Base-by-base conservation (phyloP, 2,888 invertebrate species). In the Terebella lapidaria region DNA sequence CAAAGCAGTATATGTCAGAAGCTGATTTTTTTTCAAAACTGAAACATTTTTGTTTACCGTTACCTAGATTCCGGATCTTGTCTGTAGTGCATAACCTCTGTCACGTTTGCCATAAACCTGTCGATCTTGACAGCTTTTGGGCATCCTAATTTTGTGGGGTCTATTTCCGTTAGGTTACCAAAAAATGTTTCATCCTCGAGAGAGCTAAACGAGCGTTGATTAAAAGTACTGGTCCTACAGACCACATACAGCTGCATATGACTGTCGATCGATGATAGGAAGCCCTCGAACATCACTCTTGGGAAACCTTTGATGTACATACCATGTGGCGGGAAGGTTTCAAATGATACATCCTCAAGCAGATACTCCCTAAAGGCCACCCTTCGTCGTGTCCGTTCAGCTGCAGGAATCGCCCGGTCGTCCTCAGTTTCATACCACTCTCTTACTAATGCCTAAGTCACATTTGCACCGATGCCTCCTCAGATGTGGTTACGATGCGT, bases 351-450 rank as follows among this genome's bases (percentile, higher is more conserved):
- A 51, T 45, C 26, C 26, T 22, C n/a, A 27, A 64, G 20, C 10
- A 64, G 42, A 26, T 54, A 27, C 1, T 47, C 28, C 10, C 59
- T 54, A 1, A 64, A 45, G 1, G 53, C 10, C 15, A 56, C 28
- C 3, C 61, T 26, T n/a, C 45, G 20, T 2, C 15, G 28, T 2
- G 58, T 22, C 27, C 64, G 18, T 2, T 64, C 45, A 24, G 26
- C 27, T 1, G 64, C 58, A 1, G 54, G 26, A n/a, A 64, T 59
- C 4, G 56, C 64, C 1, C 57, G 56, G n/a, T 64, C 56, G 27
- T 64, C 64, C 28, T 64, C 64, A 42, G 64, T 61, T 22, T 26
- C 4, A 55, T 61, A 63, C 60, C 63, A 63, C 3, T 56, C n/a
- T n/a, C n/a, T n/a, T n/a, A n/a, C n/a, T n/a, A n/a, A n/a, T n/a